Evolutionary conservation across 2,888 invertebrate species (phyloP).

Genomic region (Eudasyphora cyanicolor): DNA sequence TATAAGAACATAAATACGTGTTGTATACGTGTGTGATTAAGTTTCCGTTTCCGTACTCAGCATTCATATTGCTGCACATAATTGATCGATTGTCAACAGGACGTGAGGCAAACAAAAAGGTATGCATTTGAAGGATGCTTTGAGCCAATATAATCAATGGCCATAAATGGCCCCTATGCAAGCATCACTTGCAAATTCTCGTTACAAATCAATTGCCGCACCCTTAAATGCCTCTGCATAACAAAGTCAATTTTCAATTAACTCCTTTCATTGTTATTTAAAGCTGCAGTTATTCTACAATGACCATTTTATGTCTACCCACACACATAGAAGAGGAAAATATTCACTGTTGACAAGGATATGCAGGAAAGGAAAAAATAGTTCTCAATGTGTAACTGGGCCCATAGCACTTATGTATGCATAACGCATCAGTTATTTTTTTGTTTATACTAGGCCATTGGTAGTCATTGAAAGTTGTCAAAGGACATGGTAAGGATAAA

Average conservation of each 20-base stretch:
- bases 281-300: no score
- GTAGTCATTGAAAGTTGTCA: not conserved
- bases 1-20: not conserved
- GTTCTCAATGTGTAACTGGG: no score
- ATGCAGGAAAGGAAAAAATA: no score
- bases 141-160: not conserved
- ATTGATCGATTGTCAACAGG: constrained; percentile 10
- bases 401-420: no score
- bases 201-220: no score
- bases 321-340: not conserved
- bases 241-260: not conserved
- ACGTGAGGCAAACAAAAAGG: not conserved
- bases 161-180: not conserved
- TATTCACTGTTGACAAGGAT: no score
- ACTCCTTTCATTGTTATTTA: not conserved
- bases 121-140: not conserved
- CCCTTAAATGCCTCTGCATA: not conserved
- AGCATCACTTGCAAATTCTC: no score
- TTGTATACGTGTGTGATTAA: no score
- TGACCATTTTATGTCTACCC: no score
- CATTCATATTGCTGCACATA: not conserved
- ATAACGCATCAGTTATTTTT: no score
- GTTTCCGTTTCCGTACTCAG: not conserved
- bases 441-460: not conserved
- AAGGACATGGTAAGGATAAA: not conserved